Base-by-base conservation (phyloP, 1,140 invertebrate genomes). In the Ganaspis sp. region DNA sequence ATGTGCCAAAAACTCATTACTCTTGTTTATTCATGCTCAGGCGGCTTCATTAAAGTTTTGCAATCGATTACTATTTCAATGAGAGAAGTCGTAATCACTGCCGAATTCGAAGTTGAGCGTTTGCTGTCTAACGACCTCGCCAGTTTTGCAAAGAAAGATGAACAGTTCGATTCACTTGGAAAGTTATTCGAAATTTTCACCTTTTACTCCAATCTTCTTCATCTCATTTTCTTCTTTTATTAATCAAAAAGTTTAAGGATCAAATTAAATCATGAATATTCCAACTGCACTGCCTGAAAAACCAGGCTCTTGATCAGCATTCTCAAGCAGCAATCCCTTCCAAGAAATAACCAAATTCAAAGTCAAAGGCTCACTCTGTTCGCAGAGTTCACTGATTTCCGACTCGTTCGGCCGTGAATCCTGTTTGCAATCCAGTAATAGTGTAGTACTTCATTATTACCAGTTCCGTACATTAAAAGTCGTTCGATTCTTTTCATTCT, bases 11-110 rank as follows among this genome's bases (percentile, higher is more conserved):
- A 29, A 26, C 26, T 64, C 58, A 64, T 64, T 64, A 64, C 26
- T 64, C 12, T 26, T 64, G 26, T 64, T 84, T 72, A 81, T 74
- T 84, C 83, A 78, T 76, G 83, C 71, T 34, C 29, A 75, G 74
- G 76, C 76, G 72, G 78, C 84, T 85, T 84, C 84, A 84, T 83
- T 84, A 83, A 84, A 85, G 83, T 85, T 85, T 85, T 72, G 78
- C 83, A 84, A 85, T 82, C 81, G 81, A 83, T 85, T 84, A 83
- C 77, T 73, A 29, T 64, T 26, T 64, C 75, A 73, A 74, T 58
- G 37, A 40, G 64, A 75, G 83, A 83, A 53, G 12, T 64, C 83
- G 81, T 83, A 81, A 82, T 85, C 79, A 80, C 79, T 81, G 78
- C 70, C 81, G 82, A 82, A 84, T 77, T 83, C 82, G 82, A 84